Percentiles rank a stretch among this genome's conserved stretches.
Evolutionary conservation across 2,113 vertebrate genomes (phyloP).

Genomic region (Puntigrus tetrazona): DNA sequence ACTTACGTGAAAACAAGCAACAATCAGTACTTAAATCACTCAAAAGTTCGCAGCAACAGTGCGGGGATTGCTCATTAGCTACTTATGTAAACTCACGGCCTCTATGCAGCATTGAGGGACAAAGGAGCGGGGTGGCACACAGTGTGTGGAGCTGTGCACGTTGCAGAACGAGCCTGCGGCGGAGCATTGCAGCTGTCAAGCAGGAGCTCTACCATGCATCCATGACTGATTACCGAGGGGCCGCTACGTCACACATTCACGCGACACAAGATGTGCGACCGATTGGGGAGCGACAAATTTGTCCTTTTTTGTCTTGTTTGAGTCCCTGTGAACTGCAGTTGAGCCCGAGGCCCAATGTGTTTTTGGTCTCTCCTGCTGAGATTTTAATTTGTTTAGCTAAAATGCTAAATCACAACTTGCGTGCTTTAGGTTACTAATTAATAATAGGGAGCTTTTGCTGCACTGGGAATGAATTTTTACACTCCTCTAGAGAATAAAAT

Average conservation of each 20-base stretch:
- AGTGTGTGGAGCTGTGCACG: slow-evolving; percentile 26
- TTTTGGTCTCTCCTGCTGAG: slow-evolving; percentile 37
- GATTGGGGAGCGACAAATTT: background rate
- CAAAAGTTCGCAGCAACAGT: background rate
- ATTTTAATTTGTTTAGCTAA: slow-evolving; percentile 51
- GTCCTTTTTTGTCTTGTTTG: slow-evolving; percentile 14
- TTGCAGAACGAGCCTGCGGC: slow-evolving; percentile 37
- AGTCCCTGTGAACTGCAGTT: background rate
- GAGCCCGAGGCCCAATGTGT: slow-evolving; percentile 21
- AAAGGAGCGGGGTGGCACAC: slow-evolving; percentile 4
- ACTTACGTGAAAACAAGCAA: slow-evolving; percentile 30
- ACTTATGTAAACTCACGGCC: slow-evolving; percentile 6
- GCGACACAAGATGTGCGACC: background rate
- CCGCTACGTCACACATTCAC: slow-evolving; percentile 13
- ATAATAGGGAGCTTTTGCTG: slow-evolving; percentile 13
- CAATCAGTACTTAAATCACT: slow-evolving; percentile 1
- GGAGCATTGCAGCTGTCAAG: slow-evolving; percentile 46
- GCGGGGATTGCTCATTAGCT: background rate
- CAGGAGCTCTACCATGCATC: slow-evolving; percentile 36
- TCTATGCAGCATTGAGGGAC: slow-evolving; percentile 19
- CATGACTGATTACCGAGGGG: slow-evolving; percentile 29
- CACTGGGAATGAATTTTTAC: slow-evolving; percentile 23
- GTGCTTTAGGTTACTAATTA: slow-evolving; percentile 50
- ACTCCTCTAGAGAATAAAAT: slow-evolving; percentile 22
- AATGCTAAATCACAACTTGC: slow-evolving; percentile 43